Evolutionary conservation across 2,888 invertebrate genomes (phyloP), one percentile per base, ranked within the genome.

Genomic region (Nomada fabriciana): DNA sequence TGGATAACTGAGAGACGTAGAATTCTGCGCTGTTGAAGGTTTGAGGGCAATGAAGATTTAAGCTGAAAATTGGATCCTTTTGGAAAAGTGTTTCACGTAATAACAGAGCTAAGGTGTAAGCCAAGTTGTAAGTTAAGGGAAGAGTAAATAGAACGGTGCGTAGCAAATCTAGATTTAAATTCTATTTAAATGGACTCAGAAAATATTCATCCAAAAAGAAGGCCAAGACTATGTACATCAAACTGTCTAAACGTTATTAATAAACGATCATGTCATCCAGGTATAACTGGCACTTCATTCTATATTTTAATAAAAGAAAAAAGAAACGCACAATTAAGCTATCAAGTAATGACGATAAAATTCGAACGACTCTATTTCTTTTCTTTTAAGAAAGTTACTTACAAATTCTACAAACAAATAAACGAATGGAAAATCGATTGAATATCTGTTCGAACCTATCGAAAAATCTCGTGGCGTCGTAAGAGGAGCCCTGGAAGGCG

Each of bases 21-120:
- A 97, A 97, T 92, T 98, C 98, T 0, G 98, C 98, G 2, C 97
- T 96, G 94, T 98, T 98, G 94, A 96, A 98, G 42, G 97, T 96
- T 25, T 95, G 91, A 0, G 98, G 98, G 91, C 97, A 96, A 82
- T 94, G 94, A 89, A 95, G 95, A 84, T 95, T 95, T 75, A 97
- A 92, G 71, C 97, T 97, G 91, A 60, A 94, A 94, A 77, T 82
- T 72, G 71, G 47, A 23, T 69, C 59, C 0, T 13, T 47, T 47
- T 47, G 47, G 47, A 47, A 47, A 47, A 11, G 4, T 47, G 47
- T 15, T 13, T 47, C 1, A 36, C 36, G 36, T 7, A 36, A 7
- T 36, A 36, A 36, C 36, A 36, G 36, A 7, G 36, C 36, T 36
- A 36, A 29, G 29, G 3, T 29, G 29, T 29, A 29, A 29, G 29